Base-by-base conservation (phyloP, 1,140 invertebrate genomes). In the Drosophila ficusphila region DNA sequence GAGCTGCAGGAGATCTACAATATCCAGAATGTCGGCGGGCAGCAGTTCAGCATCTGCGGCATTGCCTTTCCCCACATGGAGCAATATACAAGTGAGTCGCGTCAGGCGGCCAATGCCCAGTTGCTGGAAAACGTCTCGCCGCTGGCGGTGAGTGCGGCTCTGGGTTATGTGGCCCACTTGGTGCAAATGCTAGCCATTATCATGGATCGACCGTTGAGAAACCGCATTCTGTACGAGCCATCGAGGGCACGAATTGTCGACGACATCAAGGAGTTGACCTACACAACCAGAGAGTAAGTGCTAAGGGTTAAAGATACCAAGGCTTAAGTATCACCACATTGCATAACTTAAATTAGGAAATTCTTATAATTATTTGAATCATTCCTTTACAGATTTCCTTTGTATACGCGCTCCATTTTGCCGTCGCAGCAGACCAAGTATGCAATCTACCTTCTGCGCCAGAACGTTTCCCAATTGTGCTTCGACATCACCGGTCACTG, bases 371-470 rank as follows among this genome's bases (percentile, higher is more conserved):
- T 34, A 2, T 5, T n/a, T 38, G 7, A 0, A 14, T 9, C 56
- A n/a, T 49, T 27, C 27, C 5, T 69, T 92, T 92, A 9, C 77
- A 96, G 96, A 67, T 97, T 97, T 92, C 96, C 96, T 18, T 85
- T 97, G 12, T 97, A 94, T 90, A 93, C 94, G 12, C 94, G 95
- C 90, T 95, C 95, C 19, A 96, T 70, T 57, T 56, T 90, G 56
- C 85, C 88, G 95, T 81, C 95, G 93, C 90, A 93, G 95, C 53
- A 94, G 94, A 79, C 97, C 95, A 92, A 94, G 75, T 97, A 97
- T 92, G 97, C 94, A 38, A 96, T 97, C 12, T 97, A 96, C 91
- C 92, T 97, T 14, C 91, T 98, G n/a, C 97, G 97, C 78, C 97
- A 97, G 92, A 97, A 97, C 91, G 96, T 97, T 67, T 95, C 96